Conservation (phyloP, 2,797 vertebrate genomes). For the Lagocephalus sceleratus region DNA sequence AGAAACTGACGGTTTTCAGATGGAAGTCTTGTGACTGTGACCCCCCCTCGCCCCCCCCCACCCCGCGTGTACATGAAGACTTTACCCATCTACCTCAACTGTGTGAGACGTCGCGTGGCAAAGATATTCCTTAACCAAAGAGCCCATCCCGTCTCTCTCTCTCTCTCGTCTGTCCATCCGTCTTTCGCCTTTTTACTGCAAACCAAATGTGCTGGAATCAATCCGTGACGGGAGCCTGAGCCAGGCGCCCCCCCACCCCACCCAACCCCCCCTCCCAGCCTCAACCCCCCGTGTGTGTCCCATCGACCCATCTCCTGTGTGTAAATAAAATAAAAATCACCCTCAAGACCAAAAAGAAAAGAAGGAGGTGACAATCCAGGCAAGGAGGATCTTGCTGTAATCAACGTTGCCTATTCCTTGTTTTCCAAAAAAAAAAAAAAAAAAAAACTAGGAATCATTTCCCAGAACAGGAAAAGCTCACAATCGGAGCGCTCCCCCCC, state of each 20-base stretch:
- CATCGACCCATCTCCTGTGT: slow-evolving; percentile 67
- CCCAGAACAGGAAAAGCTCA: slow-evolving; percentile 47
- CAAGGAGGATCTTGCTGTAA: slow-evolving; percentile 82
- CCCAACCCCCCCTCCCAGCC: slow-evolving; percentile 67
- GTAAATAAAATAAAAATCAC: slow-evolving; percentile 72
- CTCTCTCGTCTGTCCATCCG: slow-evolving; percentile 64
- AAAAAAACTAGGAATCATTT: slow-evolving; percentile 60
- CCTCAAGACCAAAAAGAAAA: slow-evolving; percentile 75
- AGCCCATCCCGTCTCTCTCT: slow-evolving; percentile 76
- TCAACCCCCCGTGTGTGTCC: slow-evolving; percentile 60
- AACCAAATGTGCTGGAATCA: slow-evolving; percentile 85
- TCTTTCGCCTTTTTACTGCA: slow-evolving; percentile 73
- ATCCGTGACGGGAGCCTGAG: slow-evolving; percentile 63
- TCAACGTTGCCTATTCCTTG: slow-evolving; percentile 80
- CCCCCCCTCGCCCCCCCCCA: slow-evolving; percentile 42
- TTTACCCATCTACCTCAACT: slow-evolving; percentile 84
- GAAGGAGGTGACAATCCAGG: slow-evolving; percentile 81
- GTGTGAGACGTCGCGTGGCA: slow-evolving; percentile 79
- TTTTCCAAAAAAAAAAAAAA: too few species aligned
- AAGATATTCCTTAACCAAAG: slow-evolving; percentile 84
- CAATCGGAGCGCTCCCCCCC: slow-evolving; percentile 56
- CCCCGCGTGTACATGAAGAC: slow-evolving; percentile 74
- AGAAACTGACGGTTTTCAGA: slow-evolving; percentile 73
- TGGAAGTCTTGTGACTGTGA: slow-evolving; percentile 66
- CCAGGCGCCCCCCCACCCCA: slow-evolving; percentile 60